Evolutionary conservation across 1,140 invertebrate species (phyloP), one percentile per base, ranked within the genome.

Genomic region (Aradophagus sp.): DNA sequence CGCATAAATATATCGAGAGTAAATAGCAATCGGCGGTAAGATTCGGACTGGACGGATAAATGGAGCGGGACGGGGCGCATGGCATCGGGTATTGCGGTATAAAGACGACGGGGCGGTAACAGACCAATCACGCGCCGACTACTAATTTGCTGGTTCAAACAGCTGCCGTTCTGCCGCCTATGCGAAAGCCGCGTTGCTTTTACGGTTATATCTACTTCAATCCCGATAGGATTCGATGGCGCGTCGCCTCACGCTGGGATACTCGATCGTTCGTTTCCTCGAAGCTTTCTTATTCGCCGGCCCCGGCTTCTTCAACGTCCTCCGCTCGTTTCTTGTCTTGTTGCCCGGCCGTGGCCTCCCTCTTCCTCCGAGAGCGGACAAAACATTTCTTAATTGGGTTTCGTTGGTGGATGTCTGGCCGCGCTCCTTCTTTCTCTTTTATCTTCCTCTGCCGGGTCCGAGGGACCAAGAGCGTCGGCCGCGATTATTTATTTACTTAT

Each of bases 351-450:
- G 38, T 61, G 20, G 39, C 50, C 39, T 71, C 61, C 58, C 45
- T 69, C 69, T 63, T 72, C 65, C 55, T 52, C n/a, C n/a, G n/a
- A n/a, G 12, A 73, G 63, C 77, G 80, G 83, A 85, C 84, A 84
- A 86, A 86, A 86, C 84, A 86, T 86, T 86, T 85, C 84, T 84
- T 86, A 86, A 86, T 86, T 86, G 80, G 82, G 76, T 82, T 82
- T 81, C 77, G 70, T 55, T 50, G 74, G 67, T 72, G 53, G 71
- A 76, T 73, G 62, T 58, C 65, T 52, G 56, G 29, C 44, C 67
- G 53, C 74, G 61, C 68, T 70, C 55, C 59, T 38, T 74, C 68
- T 74, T 61, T 56, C 66, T 67, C 70, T 65, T 70, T 66, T 67
- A 58, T 69, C 67, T 55, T 71, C 35, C 56, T 47, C 52, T 41